Percentiles rank a stretch among this genome's conserved stretches.
phyloP scores from a whole-genome alignment of 1,140 invertebrate genomes.

The Atta texana region DNA sequence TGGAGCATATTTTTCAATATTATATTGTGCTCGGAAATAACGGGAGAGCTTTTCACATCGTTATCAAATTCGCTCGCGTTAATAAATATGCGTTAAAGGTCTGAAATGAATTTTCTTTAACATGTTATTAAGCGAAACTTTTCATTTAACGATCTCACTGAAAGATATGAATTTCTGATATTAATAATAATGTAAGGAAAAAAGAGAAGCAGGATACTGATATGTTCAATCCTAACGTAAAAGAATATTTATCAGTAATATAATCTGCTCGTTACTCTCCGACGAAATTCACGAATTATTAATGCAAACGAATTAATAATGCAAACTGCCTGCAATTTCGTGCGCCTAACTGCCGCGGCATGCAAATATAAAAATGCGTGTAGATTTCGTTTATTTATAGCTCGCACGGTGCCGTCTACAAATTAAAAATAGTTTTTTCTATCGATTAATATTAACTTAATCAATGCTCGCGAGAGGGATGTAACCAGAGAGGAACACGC shows the following conservation, averaged over 20 bases:
- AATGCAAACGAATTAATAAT: slow-evolving; percentile 23
- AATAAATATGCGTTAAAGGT: background rate
- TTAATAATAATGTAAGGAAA: slow-evolving; percentile 7
- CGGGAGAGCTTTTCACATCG: background rate
- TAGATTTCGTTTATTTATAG: slow-evolving; percentile 41
- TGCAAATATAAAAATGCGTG: slow-evolving; percentile 49
- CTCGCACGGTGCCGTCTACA: background rate
- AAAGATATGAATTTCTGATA: background rate
- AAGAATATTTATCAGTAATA: slow-evolving; percentile 23
- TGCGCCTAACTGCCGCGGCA: slow-evolving; percentile 28
- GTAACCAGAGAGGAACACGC: no score
- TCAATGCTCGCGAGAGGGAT: background rate
- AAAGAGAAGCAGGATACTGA: background rate
- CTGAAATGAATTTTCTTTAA: background rate
- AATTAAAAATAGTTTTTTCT: slow-evolving; percentile 41
- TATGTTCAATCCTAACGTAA: background rate
- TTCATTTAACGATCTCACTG: slow-evolving; percentile 1
- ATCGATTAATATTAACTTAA: slow-evolving; percentile 19
- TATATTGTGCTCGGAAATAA: background rate
- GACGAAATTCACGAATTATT: slow-evolving; percentile 15
- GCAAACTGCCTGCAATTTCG: background rate
- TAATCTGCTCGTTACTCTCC: background rate
- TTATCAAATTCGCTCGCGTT: background rate
- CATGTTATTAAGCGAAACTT: background rate
- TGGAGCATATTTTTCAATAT: background rate